phyloP scores from a whole-genome alignment of 2,113 vertebrate species.

The Silurus asotus region DNA sequence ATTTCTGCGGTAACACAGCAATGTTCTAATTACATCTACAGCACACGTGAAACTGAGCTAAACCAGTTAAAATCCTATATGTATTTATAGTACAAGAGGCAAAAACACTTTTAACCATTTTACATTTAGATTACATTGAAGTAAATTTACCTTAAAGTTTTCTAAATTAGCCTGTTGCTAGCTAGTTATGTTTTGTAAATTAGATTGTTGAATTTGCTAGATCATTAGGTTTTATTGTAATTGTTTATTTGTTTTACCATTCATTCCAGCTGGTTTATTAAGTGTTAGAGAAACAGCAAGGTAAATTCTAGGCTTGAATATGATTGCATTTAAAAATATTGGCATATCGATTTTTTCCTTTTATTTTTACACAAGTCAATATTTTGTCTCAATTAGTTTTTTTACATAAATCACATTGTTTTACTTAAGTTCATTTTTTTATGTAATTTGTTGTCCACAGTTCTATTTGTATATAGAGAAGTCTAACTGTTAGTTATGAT shows the following conservation, averaged over 20 bases:
- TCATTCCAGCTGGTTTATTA: neutral
- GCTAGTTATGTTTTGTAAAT: neutral
- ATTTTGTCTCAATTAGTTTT: too few species aligned
- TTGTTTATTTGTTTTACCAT: neutral
- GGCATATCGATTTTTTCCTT: too few species aligned
- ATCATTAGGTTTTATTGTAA: neutral
- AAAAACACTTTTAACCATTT: neutral
- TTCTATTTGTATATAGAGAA: too few species aligned
- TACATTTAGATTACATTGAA: neutral
- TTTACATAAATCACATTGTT: too few species aligned
- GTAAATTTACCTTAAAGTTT: neutral
- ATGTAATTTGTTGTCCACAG: too few species aligned
- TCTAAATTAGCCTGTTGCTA: neutral
- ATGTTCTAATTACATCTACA: conserved; percentile 63
- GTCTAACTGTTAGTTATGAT: too few species aligned
- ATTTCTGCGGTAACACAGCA: conserved; percentile 45
- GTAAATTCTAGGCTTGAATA: neutral
- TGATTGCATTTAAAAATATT: too few species aligned
- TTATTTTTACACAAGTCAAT: too few species aligned
- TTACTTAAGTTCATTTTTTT: too few species aligned
- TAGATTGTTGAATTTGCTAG: neutral
- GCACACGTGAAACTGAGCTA: conserved; percentile 62
- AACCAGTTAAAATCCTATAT: conserved; percentile 22
- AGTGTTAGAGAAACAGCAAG: neutral
- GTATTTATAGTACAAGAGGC: neutral